Evolutionary conservation across 2,888 invertebrate species (phyloP).

Genomic region (Caenorhabditis sp.): DNA sequence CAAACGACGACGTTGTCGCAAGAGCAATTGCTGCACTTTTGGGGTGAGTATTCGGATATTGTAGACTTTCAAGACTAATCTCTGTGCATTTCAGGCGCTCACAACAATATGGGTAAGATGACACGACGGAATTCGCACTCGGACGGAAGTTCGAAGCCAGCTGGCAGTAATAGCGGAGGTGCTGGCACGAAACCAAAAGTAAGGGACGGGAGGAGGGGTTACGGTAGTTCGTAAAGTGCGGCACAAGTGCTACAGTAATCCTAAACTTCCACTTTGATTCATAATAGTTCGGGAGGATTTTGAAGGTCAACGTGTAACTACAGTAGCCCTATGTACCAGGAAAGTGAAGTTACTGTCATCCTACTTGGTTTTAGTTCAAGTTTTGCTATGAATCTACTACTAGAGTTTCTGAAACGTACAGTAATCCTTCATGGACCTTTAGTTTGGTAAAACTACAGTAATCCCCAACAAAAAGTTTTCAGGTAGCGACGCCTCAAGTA

Average conservation of each 20-base stretch:
- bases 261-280: too few species aligned
- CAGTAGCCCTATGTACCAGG: too few species aligned
- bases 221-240: neutral
- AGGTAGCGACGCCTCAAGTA: conserved; percentile 96
- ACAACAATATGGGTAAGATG: conserved; percentile 60
- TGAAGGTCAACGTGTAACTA: too few species aligned
- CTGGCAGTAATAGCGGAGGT: conserved; percentile 34
- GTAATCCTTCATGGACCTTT: too few species aligned
- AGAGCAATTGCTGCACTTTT: conserved; percentile 73
- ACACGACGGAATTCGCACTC: conserved; percentile 29
- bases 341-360: too few species aligned
- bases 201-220: neutral
- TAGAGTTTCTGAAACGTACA: too few species aligned
- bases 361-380: too few species aligned
- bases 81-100: conserved; percentile 25
- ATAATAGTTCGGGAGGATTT: too few species aligned
- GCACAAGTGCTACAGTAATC: too few species aligned
- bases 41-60: conserved; percentile 61
- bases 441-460: too few species aligned
- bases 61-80: neutral
- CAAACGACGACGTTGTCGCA: conserved; percentile 58
- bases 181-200: conserved; percentile 73
- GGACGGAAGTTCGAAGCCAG: neutral
- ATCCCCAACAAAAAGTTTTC: conserved; percentile 44
- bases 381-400: too few species aligned